These are phyloP conservation scores for pig (Sus scrofa) DNA, from an alignment of 2,113 vertebrate genomes.

Conservation along the genomic window DNA sequence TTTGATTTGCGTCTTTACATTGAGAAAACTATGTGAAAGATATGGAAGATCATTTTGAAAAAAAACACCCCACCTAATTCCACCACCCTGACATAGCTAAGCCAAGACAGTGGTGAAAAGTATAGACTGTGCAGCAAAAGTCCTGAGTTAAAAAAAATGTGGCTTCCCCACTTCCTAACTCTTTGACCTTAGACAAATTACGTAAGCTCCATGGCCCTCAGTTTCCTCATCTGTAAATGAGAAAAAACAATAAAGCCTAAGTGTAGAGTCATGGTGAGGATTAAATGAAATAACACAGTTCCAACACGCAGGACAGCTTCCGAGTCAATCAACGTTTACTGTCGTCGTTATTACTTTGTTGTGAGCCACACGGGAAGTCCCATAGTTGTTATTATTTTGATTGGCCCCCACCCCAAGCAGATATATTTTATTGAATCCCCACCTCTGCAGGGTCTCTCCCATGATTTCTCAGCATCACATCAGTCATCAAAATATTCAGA, in stretches of 20 bases:
- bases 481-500: constrained; percentile 28
- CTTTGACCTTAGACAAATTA: background rate
- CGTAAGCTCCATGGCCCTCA: too few relatives aligned
- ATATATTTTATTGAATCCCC: background rate
- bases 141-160: background rate
- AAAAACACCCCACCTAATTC: background rate
- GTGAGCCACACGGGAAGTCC: too few relatives aligned
- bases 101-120: background rate
- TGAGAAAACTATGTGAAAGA: background rate
- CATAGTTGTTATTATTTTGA: background rate
- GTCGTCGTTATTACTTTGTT: background rate
- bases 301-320: background rate
- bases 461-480: background rate
- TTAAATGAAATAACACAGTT: background rate
- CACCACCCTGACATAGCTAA: background rate
- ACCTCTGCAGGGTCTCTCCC: background rate
- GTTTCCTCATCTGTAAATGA: constrained; percentile 31
- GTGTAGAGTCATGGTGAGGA: background rate
- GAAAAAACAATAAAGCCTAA: background rate
- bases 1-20: background rate
- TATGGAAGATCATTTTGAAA: background rate
- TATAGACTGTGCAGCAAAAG: background rate
- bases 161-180: background rate
- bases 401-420: background rate
- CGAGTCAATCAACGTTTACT: background rate